A percentile compares a stretch with the other conserved stretches of the same genome.
phyloP scores from a whole-genome alignment of 2,113 vertebrate genomes.

The Heloderma charlesbogerti region DNA sequence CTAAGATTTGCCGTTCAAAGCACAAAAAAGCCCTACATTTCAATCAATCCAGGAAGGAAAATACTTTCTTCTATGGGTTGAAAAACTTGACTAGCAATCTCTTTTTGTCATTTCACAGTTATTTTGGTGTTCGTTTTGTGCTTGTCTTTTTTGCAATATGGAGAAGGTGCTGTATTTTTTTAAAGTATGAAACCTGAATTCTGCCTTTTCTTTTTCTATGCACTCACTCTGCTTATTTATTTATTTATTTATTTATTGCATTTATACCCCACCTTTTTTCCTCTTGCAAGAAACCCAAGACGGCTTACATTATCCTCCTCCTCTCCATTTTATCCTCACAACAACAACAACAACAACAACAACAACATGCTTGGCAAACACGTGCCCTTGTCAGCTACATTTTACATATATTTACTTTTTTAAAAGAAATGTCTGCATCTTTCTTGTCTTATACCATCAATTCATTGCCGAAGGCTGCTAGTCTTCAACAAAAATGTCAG shows the following conservation, averaged over 20 bases:
- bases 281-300: no score
- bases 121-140: not conserved
- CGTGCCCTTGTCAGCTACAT: accelerated
- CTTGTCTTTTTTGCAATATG: not conserved
- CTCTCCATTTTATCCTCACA: no score
- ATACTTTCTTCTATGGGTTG: accelerated
- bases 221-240: not conserved
- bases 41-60: not conserved
- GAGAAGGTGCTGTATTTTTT: not conserved
- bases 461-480: slow-evolving; percentile 42
- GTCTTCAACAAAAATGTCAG: slow-evolving; percentile 61
- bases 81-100: not conserved
- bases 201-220: slow-evolving; percentile 10
- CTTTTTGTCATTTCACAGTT: slow-evolving; percentile 12
- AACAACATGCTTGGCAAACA: slow-evolving; percentile 8
- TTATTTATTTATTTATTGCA: no score
- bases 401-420: slow-evolving; percentile 43
- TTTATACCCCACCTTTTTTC: no score
- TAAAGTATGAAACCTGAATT: not conserved
- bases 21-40: not conserved
- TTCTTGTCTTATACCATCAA: slow-evolving; percentile 27
- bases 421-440: not conserved
- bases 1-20: slow-evolving; percentile 16
- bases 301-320: no score
- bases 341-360: no score